These are phyloP conservation scores for Ceraclea dissimilis DNA, from an alignment of 2,888 invertebrate species.

Conservation along the genomic window DNA sequence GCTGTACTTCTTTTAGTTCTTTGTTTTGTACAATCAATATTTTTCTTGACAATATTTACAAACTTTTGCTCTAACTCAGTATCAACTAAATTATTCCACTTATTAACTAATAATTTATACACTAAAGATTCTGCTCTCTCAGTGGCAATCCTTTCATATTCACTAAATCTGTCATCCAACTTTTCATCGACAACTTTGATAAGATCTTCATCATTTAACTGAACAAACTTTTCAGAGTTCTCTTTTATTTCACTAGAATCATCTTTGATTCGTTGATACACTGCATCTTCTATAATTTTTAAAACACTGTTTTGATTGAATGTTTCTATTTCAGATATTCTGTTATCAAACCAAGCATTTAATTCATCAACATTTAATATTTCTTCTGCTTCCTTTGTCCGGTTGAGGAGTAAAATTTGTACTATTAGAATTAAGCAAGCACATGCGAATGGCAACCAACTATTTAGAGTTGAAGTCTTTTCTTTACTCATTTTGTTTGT, in stretches of 20 bases:
- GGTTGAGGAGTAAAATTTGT: constrained; percentile 7
- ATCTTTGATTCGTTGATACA: neutral
- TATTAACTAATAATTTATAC: neutral
- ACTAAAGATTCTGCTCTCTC: neutral
- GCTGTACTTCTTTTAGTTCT: constrained; percentile 14
- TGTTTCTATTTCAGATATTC: neutral
- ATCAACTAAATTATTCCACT: neutral
- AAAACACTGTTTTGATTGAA: neutral
- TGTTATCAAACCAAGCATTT: neutral
- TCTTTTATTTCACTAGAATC: neutral
- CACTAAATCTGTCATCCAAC: neutral
- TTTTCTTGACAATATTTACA: constrained; percentile 7
- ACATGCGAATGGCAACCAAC: constrained; percentile 10
- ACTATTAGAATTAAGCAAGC: constrained; percentile 8
- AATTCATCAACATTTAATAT: neutral
- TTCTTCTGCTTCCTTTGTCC: neutral
- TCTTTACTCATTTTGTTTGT: constrained; percentile 12
- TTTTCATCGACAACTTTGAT: constrained; percentile 8
- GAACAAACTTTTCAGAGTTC: neutral
- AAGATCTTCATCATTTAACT: neutral
- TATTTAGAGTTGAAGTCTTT: neutral
- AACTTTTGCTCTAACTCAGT: constrained; percentile 6
- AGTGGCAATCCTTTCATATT: neutral
- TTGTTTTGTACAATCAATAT: constrained; percentile 7
- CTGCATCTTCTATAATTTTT: neutral